Evolutionary conservation across 2,113 vertebrate genomes (phyloP).

Genomic region (Nettapus auritus): DNA sequence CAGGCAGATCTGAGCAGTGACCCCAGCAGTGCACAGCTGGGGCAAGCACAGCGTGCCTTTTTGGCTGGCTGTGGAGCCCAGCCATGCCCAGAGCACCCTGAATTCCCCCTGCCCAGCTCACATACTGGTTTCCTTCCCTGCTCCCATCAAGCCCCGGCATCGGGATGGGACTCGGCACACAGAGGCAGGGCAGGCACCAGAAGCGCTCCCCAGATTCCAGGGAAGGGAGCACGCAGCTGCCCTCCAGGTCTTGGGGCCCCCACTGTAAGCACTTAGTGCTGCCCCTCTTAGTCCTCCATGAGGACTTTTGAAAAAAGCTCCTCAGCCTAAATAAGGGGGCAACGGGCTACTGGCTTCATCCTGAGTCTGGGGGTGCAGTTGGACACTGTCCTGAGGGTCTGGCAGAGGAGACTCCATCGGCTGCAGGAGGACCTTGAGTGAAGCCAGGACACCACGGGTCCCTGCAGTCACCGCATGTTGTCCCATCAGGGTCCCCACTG

Average conservation of each 20-base stretch:
- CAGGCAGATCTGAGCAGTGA: neutral
- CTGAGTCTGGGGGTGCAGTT: neutral
- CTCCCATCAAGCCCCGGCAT: neutral
- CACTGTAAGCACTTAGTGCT: neutral
- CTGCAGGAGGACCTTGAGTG: rapidly evolving
- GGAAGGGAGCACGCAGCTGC: neutral
- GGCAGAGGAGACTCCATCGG: neutral
- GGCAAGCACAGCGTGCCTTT: rapidly evolving
- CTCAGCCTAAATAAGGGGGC: neutral
- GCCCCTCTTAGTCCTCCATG: neutral
- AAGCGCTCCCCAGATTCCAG: neutral
- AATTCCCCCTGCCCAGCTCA: neutral
- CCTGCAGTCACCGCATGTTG: rapidly evolving
- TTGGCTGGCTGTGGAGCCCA: neutral
- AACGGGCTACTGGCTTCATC: neutral
- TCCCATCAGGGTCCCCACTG: neutral
- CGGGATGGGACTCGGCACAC: neutral
- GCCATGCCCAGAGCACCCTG: neutral
- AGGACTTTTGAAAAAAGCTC: neutral
- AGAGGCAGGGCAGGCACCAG: neutral
- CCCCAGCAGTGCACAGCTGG: neutral
- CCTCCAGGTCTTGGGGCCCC: neutral
- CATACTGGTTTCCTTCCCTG: neutral
- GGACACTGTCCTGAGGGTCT: neutral
- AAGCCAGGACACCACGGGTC: neutral